Percentiles rank a stretch among this genome's conserved stretches.
phyloP scores from a whole-genome alignment of 1,140 invertebrate species.

The Mycetomoellerius zeteki region DNA sequence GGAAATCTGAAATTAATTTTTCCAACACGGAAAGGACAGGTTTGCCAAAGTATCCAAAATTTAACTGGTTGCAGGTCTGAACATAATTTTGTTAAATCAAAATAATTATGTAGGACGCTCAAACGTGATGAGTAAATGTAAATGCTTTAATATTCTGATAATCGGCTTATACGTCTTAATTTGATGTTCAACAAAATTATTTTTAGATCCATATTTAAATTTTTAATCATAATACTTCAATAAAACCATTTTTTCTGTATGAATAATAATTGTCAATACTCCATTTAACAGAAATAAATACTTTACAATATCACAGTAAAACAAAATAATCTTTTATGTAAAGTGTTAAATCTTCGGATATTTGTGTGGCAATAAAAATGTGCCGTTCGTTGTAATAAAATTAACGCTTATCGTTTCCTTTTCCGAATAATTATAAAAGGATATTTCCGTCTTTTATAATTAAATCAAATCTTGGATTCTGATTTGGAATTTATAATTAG shows the following conservation, averaged over 20 bases:
- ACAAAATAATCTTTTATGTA: neutral
- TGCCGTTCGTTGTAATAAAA: neutral
- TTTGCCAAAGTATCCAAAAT: no score
- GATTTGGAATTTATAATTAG: neutral
- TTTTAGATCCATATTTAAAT: no score
- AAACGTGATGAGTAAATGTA: no score
- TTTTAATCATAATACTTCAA: no score
- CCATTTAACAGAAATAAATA: constrained; percentile 19
- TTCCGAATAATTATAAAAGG: neutral
- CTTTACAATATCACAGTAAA: neutral
- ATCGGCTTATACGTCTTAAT: no score
- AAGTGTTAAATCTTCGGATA: constrained; percentile 15
- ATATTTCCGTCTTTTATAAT: neutral
- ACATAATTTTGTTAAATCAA: no score
- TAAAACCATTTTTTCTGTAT: no score
- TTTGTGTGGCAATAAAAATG: neutral
- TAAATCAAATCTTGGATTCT: constrained; percentile 31
- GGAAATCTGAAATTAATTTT: neutral
- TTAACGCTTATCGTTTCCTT: neutral
- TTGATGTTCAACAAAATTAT: no score
- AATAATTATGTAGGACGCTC: no score
- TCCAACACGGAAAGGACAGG: neutral
- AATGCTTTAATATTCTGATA: no score
- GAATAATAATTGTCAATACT: neutral
- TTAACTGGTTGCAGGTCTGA: no score